Conservation (phyloP, 2,797 vertebrate genomes). For the Simalia tracyae region DNA sequence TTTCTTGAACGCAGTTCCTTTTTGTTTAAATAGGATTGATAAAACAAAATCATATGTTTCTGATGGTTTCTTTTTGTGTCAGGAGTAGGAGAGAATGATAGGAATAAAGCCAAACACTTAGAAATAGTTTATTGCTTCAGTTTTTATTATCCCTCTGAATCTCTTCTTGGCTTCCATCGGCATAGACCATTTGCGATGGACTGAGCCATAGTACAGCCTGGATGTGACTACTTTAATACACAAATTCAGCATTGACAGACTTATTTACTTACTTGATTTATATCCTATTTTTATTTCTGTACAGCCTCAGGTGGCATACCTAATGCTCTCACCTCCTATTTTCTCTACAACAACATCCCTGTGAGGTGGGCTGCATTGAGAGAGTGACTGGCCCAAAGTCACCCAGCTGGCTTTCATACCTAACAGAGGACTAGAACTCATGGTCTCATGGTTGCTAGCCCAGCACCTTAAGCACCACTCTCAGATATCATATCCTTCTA, state of each 20-base stretch:
- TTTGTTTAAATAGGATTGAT: slow-evolving; percentile 61
- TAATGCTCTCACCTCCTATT: neutral
- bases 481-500: neutral
- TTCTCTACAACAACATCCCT: neutral
- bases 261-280: neutral
- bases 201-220: neutral
- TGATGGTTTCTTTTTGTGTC: slow-evolving; percentile 62
- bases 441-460: neutral
- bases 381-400: neutral
- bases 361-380: neutral
- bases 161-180: neutral
- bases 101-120: neutral
- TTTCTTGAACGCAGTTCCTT: slow-evolving; percentile 59
- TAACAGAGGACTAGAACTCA: neutral
- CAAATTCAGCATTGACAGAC: neutral
- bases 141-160: neutral
- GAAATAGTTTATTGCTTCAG: neutral
- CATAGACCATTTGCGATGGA: too few species aligned
- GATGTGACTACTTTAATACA: neutral
- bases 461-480: neutral
- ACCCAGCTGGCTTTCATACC: neutral
- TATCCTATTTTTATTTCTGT: neutral
- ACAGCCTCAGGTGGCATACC: neutral
- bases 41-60: slow-evolving; percentile 64
- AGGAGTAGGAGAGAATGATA: neutral